Evolutionary conservation across 1,140 invertebrate species (phyloP), one percentile per base, ranked within the genome.

Genomic region (Cydia pomonella): DNA sequence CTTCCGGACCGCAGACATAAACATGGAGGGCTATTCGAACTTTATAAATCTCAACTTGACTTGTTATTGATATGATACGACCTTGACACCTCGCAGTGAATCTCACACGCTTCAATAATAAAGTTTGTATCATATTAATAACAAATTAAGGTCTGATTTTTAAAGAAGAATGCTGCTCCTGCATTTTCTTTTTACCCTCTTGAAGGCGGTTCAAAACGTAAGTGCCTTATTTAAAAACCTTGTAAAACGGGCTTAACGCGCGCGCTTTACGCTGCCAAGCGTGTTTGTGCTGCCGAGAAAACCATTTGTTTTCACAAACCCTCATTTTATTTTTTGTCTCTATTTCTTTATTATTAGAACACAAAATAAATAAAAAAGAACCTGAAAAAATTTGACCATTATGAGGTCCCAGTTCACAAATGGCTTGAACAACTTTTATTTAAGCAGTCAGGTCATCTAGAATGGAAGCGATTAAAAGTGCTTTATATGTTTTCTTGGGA

Each of bases 171-270:
- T 44, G 13, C 41, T 16, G 41, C 13, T 44, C 21, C 7, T 59
- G 21, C 53, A 59, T 59, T 9, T 59, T 59, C 53, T 59, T 59
- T 59, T 59, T n/a, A 18, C 21, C 53, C 50, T 23, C 53, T 12
- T 59, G 53, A 59, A 59, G 21, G 21, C 18, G 16, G 21, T 59
- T 18, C 18, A 10, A 59, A 21, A 59, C 53, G 21, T 59, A 59
- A 59, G 53, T 59, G 53, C 53, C 53, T 59, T 59, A 59, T 59
- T 59, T 59, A 23, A 59, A 59, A 59, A 59, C 21, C 21, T 59
- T 59, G 53, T 59, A 59, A 59, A 59, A 21, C 53, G 53, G n/a
- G 53, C 53, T 59, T 59, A 59, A 59, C 7, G 53, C 53, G 50
- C 16, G 12, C 41, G 13, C 50, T 4, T 53, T 18, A 59, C 53